These are phyloP conservation scores for Macroglossus sobrinus DNA, from an alignment of 2,113 vertebrate genomes.

Conservation along the genomic window DNA sequence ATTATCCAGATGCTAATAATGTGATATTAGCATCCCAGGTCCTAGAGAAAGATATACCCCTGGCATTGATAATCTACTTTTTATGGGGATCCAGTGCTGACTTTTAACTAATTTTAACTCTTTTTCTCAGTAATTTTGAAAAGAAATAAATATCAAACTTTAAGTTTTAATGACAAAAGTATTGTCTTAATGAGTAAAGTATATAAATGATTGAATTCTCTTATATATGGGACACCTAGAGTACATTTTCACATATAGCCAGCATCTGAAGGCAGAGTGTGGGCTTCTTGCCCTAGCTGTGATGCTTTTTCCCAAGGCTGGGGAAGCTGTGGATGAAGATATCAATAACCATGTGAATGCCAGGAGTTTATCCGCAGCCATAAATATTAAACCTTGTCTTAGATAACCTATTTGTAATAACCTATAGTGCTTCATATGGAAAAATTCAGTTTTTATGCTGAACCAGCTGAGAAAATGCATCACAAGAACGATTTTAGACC, in stretches of 20 bases:
- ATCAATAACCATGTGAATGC: neutral
- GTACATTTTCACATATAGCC: neutral
- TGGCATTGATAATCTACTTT: neutral
- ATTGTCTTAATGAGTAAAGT: neutral
- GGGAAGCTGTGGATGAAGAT: neutral
- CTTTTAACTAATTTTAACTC: constrained; percentile 2
- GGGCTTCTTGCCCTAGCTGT: neutral
- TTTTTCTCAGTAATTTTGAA: constrained; percentile 30
- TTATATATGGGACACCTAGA: neutral
- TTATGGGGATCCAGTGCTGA: neutral
- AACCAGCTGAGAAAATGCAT: neutral
- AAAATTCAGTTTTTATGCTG: neutral
- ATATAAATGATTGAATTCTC: neutral
- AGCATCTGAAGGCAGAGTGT: neutral
- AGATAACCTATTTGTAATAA: neutral
- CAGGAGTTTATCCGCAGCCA: neutral
- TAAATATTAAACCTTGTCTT: neutral
- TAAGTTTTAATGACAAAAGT: neutral
- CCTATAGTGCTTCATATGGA: neutral
- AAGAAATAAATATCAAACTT: neutral
- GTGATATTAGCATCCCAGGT: neutral
- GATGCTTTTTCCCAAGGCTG: neutral
- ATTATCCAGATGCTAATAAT: neutral
- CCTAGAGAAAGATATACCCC: neutral
- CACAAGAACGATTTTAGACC: neutral